Percentiles rank a stretch among this genome's conserved stretches.
Evolutionary conservation across 2,797 vertebrate genomes (phyloP).

Genomic region (Poeciliopsis infans): DNA sequence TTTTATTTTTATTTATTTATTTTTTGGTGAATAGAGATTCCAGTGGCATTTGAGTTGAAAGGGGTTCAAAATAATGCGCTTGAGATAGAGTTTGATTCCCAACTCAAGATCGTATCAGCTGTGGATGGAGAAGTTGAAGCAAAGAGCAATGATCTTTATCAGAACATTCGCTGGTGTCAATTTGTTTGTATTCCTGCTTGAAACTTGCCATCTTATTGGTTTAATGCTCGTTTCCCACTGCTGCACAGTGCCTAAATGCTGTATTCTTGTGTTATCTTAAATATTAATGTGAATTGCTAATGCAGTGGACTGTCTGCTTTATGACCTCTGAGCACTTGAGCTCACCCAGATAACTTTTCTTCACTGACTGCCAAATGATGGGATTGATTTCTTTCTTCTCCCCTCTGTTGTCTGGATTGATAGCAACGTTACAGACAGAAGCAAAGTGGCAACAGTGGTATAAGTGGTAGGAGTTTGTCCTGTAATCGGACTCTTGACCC

Average conservation of each 20-base stretch:
- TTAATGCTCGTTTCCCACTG: background rate
- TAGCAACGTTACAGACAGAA: background rate
- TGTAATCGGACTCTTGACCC: too few relatives aligned
- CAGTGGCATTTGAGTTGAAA: background rate
- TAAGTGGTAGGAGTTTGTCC: too few relatives aligned
- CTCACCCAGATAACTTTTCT: background rate
- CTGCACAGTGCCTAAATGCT: background rate
- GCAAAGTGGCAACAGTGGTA: too few relatives aligned
- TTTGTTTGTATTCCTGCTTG: background rate
- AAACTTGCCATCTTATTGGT: background rate
- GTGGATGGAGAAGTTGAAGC: background rate
- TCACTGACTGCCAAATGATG: background rate
- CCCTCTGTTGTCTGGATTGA: background rate
- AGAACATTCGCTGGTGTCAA: background rate
- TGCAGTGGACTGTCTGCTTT: background rate
- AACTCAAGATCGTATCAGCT: background rate
- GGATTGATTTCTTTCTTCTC: background rate
- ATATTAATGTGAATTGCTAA: background rate
- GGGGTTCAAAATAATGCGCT: background rate
- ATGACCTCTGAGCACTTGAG: background rate
- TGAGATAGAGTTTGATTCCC: background rate
- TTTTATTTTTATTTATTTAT: background rate
- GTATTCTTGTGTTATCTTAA: background rate
- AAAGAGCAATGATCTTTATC: background rate
- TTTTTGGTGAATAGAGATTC: background rate